Base-by-base conservation (phyloP, 2,113 vertebrate genomes). In the Stegostoma tigrinum region DNA sequence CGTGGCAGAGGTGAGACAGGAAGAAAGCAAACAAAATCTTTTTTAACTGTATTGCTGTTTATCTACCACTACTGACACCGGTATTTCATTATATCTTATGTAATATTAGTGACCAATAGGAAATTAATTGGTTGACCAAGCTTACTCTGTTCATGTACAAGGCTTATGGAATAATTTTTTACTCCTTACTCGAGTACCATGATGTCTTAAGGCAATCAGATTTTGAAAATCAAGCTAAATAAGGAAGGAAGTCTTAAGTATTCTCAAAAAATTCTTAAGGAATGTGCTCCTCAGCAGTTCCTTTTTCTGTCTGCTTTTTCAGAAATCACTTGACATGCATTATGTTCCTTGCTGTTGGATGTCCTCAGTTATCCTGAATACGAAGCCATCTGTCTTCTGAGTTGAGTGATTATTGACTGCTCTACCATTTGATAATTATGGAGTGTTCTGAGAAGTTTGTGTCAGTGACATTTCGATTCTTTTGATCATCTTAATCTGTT, bases 1-100 rank as follows among this genome's bases (percentile, higher is more conserved):
- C 98, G 98, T 64, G 98, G 98, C 95, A 98, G 98, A 98, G 99
- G 99, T 99, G 96, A 98, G 97, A 80, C 48, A 24, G 66, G 61
- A 94, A 42, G n/a, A 66, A 2, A 38, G 6, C 30, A 19, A 34
- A 23, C 21, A 38, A 85, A 86, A 24, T 42, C 55, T 14, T 87
- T 19, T 42, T 80, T 61, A 14, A 67, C 52, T 8, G 21, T 78
- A 42, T 83, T 64, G 27, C n/a, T 42, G 5, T 64, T 66, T 95
- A 23, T 80, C 12, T 1, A 30, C 5, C n/a, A 12, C 80, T 67
- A 64, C 80, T 86, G 95, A 7, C n/a, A 42, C 61, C 30, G 21
- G 19, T 21, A n/a, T 67, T n/a, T 93, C 34, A 64, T 12, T 64
- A 38, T 48, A 66, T 91, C 38, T 66, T 66, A 93, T 19, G 5